A percentile compares a stretch with the other conserved stretches of the same genome.
phyloP scores from a whole-genome alignment of 2,797 vertebrate genomes.

The Sebastes minor region DNA sequence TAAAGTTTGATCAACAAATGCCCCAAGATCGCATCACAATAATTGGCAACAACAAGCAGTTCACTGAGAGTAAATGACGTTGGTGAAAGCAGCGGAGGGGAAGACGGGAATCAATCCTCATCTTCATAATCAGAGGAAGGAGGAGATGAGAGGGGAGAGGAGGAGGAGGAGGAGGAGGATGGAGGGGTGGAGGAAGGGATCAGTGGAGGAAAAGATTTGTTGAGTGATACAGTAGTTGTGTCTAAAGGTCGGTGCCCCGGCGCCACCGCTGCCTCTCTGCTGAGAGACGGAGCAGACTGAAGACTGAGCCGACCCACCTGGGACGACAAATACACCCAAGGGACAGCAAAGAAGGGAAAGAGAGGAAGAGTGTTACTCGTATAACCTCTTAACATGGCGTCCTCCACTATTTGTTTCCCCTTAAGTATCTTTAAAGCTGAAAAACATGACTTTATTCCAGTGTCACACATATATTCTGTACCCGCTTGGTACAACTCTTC shows the following conservation, averaged over 20 bases:
- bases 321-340: conserved; percentile 37
- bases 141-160: conserved; percentile 29
- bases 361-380: background rate
- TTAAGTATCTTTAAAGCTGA: background rate
- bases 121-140: conserved; percentile 57
- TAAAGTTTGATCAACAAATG: conserved; percentile 27
- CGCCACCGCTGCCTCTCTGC: conserved; percentile 75
- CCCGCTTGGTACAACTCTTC: background rate
- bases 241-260: conserved; percentile 76
- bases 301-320: conserved; percentile 78
- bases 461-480: background rate
- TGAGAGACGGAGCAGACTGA: conserved; percentile 74
- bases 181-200: conserved; percentile 46
- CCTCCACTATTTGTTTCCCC: background rate
- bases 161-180: background rate
- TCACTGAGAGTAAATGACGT: conserved; percentile 38
- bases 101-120: conserved; percentile 31
- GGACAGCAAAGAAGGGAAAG: conserved; percentile 4
- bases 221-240: conserved; percentile 85
- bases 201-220: conserved; percentile 49
- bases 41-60: conserved; percentile 51
- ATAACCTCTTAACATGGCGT: background rate
- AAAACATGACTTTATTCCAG: background rate
- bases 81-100: conserved; percentile 9
- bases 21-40: conserved; percentile 19